Conservation (phyloP, 92 coral and sea anemone species). For the Actinostola sp. region DNA sequence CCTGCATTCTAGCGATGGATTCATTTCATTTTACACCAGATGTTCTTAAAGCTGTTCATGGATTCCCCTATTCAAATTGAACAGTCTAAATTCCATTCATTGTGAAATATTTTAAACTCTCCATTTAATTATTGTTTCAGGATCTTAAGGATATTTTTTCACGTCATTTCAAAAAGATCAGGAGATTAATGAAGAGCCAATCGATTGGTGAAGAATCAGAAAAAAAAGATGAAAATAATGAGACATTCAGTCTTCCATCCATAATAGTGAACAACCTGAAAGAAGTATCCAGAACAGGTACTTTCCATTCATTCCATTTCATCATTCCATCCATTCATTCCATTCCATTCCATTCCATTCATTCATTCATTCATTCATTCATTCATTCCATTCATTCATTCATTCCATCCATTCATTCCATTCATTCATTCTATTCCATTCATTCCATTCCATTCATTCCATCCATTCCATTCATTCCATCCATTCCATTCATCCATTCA, state of each 20-base stretch:
- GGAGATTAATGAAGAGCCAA: not conserved
- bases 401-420: too few species aligned
- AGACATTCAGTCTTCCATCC: not conserved
- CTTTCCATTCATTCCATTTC: too few species aligned
- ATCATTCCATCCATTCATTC: too few species aligned
- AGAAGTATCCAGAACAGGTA: not conserved
- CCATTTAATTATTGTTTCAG: not conserved
- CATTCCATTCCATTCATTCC: too few species aligned
- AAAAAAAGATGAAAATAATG: not conserved
- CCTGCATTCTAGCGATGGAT: constrained; percentile 73
- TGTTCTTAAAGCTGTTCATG: constrained; percentile 62
- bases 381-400: not conserved
- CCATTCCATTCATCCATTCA: too few species aligned
- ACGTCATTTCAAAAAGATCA: constrained; percentile 1
- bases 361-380: not conserved
- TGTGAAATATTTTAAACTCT: constrained; percentile 23
- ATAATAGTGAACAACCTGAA: not conserved
- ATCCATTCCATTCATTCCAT: too few species aligned
- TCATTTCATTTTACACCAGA: constrained; percentile 70
- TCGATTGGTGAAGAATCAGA: not conserved
- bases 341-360: not conserved
- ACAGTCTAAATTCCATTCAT: too few species aligned
- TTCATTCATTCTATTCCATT: too few species aligned
- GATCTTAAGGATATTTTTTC: too few species aligned
- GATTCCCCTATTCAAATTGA: constrained; percentile 75